phyloP scores from a whole-genome alignment of 2,888 invertebrate genomes.

The Drosophila barbarae region DNA sequence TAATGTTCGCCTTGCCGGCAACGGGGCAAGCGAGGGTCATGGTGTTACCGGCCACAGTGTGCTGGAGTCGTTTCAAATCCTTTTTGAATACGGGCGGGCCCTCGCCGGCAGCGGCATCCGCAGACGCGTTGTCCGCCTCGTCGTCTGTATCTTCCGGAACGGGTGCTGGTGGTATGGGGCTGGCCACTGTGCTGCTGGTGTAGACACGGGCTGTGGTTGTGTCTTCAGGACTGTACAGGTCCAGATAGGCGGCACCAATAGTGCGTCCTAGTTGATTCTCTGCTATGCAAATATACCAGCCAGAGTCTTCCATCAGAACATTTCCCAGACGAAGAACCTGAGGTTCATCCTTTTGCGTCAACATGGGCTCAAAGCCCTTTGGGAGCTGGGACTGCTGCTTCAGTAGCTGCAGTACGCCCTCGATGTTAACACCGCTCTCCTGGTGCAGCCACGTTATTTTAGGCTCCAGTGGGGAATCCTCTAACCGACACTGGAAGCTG shows the following conservation, averaged over 20 bases:
- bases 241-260: constrained; percentile 89
- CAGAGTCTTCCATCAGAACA: constrained; percentile 91
- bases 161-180: constrained; percentile 19
- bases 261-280: constrained; percentile 91
- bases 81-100: constrained; percentile 44
- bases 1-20: constrained; percentile 88
- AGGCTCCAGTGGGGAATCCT: constrained; percentile 88
- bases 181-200: constrained; percentile 12
- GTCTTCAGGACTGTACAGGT: constrained; percentile 48
- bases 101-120: constrained; percentile 18
- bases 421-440: constrained; percentile 30
- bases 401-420: constrained; percentile 34
- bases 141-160: constrained; percentile 19
- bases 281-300: constrained; percentile 97
- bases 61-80: constrained; percentile 16
- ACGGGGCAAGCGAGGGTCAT: constrained; percentile 84
- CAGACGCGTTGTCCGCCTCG: constrained; percentile 25
- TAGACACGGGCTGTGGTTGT: constrained; percentile 12
- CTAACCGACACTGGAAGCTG: constrained; percentile 84
- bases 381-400: constrained; percentile 3
- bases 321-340: constrained; percentile 89
- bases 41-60: constrained; percentile 87
- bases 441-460: constrained; percentile 85
- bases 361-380: constrained; percentile 23
- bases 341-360: constrained; percentile 80